These are phyloP conservation scores for Aplidium turbinatum DNA, from an alignment of 23 tunicate species.

Conservation along the genomic window DNA sequence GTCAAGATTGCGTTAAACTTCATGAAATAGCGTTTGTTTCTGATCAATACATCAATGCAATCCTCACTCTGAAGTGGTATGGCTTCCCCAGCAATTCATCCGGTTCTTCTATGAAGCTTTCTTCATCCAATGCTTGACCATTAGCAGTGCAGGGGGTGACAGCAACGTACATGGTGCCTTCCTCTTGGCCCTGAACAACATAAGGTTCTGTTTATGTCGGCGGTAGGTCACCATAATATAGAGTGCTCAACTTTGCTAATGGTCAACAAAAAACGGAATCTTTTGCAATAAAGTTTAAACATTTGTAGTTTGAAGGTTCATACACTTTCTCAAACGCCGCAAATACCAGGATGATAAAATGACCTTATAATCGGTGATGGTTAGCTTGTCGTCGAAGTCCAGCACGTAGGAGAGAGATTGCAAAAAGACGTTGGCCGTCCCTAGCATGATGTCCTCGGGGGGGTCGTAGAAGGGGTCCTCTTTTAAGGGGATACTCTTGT, in stretches of 20 bases:
- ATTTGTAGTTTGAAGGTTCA: background rate
- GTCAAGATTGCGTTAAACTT: background rate
- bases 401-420: conserved; percentile 92
- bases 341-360: background rate
- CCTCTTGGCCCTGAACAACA: conserved; percentile 81
- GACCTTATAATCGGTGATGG: conserved; percentile 89
- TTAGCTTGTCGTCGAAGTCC: conserved; percentile 94
- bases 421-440: conserved; percentile 89
- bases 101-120: conserved; percentile 92
- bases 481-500: conserved; percentile 64
- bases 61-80: conserved; percentile 81
- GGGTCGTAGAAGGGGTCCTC: conserved; percentile 96
- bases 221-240: background rate
- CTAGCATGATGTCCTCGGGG: conserved; percentile 86
- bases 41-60: background rate
- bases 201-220: background rate
- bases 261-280: background rate
- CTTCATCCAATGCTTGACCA: conserved; percentile 91
- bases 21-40: background rate
- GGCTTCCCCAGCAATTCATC: conserved; percentile 77
- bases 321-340: background rate
- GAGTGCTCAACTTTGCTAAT: background rate
- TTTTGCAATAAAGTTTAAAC: background rate
- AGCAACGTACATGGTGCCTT: conserved; percentile 67
- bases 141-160: conserved; percentile 89